phyloP scores from a whole-genome alignment of 1,140 invertebrate genomes.

The Euschistus heros region DNA sequence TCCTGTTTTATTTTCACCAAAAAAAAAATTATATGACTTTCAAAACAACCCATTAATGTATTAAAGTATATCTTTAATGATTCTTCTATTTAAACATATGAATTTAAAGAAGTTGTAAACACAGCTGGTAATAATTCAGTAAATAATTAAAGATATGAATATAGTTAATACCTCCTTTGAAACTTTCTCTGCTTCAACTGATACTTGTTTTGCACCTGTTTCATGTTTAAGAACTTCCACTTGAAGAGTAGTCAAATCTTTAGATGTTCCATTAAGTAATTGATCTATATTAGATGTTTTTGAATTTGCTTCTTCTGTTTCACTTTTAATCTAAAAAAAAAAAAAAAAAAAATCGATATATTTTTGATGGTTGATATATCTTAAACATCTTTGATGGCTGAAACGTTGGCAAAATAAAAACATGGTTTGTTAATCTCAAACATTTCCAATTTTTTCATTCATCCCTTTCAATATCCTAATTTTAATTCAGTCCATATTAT shows the following conservation, averaged over 20 bases:
- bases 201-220: constrained; percentile 46
- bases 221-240: constrained; percentile 67
- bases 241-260: constrained; percentile 56
- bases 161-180: constrained; percentile 34
- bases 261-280: constrained; percentile 54
- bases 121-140: too few relatives aligned
- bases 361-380: background rate
- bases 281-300: constrained; percentile 59
- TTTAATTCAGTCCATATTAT: background rate
- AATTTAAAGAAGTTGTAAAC: too few relatives aligned
- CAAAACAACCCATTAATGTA: too few relatives aligned
- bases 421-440: too few relatives aligned
- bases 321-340: constrained; percentile 46
- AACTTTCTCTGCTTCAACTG: constrained; percentile 42
- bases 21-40: too few relatives aligned
- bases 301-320: constrained; percentile 59
- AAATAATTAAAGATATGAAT: background rate
- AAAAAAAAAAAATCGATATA: constrained; percentile 15
- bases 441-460: too few relatives aligned
- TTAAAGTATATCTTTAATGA: too few relatives aligned
- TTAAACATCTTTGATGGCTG: too few relatives aligned
- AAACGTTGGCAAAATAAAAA: too few relatives aligned
- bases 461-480: too few relatives aligned
- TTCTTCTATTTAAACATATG: too few relatives aligned
- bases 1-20: too few relatives aligned